These are phyloP conservation scores for Litoditis marina DNA, from an alignment of 2,888 invertebrate species.

Conservation along the genomic window DNA sequence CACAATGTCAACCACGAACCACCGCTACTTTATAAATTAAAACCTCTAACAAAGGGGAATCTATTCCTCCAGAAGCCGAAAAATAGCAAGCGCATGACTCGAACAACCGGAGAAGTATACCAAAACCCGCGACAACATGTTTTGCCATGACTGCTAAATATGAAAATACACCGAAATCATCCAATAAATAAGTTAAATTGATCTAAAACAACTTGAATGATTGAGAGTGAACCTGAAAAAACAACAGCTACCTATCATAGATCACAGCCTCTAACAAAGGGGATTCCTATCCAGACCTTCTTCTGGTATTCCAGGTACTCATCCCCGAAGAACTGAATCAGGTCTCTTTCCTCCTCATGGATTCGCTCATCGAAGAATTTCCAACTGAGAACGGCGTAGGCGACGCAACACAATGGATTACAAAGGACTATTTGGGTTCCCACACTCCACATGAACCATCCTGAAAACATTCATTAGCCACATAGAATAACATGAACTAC, in stretches of 20 bases:
- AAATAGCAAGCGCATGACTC: too few relatives aligned
- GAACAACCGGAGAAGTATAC: too few relatives aligned
- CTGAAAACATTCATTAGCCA: constrained; percentile 14
- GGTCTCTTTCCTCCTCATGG: constrained; percentile 62
- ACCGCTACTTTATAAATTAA: too few relatives aligned
- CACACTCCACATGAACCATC: constrained; percentile 96
- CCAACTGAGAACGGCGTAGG: constrained; percentile 83
- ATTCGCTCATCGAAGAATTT: constrained; percentile 84
- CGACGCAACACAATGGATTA: constrained; percentile 82
- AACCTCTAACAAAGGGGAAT: too few relatives aligned
- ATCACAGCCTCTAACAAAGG: constrained; percentile 75
- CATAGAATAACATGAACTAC: not conserved
- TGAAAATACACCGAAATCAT: too few relatives aligned
- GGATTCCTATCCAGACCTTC: constrained; percentile 78
- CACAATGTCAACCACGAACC: too few relatives aligned
- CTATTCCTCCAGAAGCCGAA: too few relatives aligned
- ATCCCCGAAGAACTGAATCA: constrained; percentile 86
- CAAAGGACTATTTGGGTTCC: constrained; percentile 89
- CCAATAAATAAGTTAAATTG: too few relatives aligned
- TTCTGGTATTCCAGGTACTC: constrained; percentile 83
- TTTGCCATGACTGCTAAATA: too few relatives aligned
- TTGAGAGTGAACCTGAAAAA: too few relatives aligned
- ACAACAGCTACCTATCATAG: not conserved
- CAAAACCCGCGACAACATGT: too few relatives aligned
- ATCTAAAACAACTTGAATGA: too few relatives aligned